Conservation (phyloP, 2,113 vertebrate species). For the Pituophis catenifer region DNA sequence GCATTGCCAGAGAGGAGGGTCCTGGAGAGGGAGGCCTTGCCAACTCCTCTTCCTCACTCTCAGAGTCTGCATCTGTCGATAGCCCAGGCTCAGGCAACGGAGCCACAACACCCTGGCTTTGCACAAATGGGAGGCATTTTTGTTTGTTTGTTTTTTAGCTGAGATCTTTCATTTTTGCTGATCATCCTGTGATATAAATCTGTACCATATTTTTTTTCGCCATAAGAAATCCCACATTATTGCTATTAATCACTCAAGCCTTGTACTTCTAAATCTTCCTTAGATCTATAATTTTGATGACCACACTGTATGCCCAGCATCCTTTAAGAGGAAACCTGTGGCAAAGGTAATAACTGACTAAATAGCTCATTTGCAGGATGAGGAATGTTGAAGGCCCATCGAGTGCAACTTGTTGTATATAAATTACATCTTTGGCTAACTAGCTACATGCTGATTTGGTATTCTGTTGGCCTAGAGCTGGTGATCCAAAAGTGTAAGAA, state of each 20-base stretch:
- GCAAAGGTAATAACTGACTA: neutral
- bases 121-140: neutral
- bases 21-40: too few relatives aligned
- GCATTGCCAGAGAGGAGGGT: too few relatives aligned
- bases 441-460: neutral
- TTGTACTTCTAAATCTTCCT: neutral
- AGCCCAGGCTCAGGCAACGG: too few relatives aligned
- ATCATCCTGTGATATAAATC: neutral
- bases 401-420: neutral
- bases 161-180: neutral
- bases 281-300: neutral
- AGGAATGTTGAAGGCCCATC: neutral
- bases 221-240: too few relatives aligned
- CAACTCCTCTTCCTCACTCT: too few relatives aligned
- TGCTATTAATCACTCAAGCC: neutral
- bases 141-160: neutral
- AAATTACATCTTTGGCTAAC: neutral
- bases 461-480: neutral
- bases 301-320: neutral
- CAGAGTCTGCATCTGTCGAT: too few relatives aligned
- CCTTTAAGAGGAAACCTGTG: neutral
- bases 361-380: neutral
- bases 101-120: neutral
- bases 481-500: neutral
- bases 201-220: neutral